Base-by-base conservation (phyloP, 2,797 vertebrate species). In the Pipistrellus nathusii region DNA sequence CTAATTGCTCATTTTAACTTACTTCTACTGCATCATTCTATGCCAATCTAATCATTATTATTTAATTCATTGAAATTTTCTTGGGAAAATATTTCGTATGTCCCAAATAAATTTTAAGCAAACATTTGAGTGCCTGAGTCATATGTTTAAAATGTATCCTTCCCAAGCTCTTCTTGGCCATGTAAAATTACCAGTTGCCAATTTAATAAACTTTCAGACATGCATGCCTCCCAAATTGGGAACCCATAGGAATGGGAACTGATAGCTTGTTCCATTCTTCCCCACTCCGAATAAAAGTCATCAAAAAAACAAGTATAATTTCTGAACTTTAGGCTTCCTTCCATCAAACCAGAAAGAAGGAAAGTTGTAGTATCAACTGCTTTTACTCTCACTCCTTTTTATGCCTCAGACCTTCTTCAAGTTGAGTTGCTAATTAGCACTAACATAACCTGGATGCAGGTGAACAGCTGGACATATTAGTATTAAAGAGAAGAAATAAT, bases 41-140 rank as follows among this genome's bases (percentile, higher is more conserved):
- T 57, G 13, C 32, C 69, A 68, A 3, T 44, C 38, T 84, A 51
- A 75, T 91, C 64, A 88, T 53, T 83, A 64, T 51, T 68, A 82
- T 53, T 68, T 88, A 48, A 11, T 83, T 78, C 73, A 76, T 35
- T 78, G 59, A 71, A 62, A 75, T 48, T 73, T 93, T 89, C 76
- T 83, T 62, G 17, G 86, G 30, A 32, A 93, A 75, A 51, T 83
- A 91, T 66, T 91, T 89, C 25, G 1, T 66, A 78, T 62, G 17
- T 62, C 18, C 23, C 25, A 85, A 55, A 66, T 73, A 84, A 69
- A 75, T 88, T 88, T 91, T 48, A 80, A 88, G 9, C 11, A 94
- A 85, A 21, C 20, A 57, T 72, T 83, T 72, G 35, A 68, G 30
- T 46, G 7, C n/a, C 89, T 85, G 92, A 89, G 69, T 76, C 68